Evolutionary conservation across 1,140 invertebrate genomes (phyloP).

Genomic region (Delia radicum): DNA sequence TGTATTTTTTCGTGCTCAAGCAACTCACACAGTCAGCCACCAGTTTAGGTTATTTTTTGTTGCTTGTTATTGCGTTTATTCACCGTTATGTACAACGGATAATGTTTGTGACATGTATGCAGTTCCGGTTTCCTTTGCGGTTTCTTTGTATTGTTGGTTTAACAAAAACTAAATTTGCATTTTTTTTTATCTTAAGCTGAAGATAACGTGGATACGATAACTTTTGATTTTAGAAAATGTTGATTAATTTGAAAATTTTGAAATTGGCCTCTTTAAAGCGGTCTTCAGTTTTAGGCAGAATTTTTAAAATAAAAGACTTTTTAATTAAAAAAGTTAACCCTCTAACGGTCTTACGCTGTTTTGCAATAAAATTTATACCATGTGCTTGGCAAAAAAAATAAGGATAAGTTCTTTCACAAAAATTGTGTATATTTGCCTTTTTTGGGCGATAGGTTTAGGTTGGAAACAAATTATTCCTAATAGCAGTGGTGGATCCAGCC

Average conservation of each 20-base stretch:
- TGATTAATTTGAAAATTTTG: not conserved
- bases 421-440: not conserved
- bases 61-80: not conserved
- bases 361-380: no score
- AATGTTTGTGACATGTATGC: conserved; percentile 14
- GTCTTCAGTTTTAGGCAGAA: not conserved
- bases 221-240: not conserved
- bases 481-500: no score
- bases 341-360: no score
- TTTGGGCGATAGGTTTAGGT: not conserved
- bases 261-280: not conserved
- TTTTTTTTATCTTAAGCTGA: not conserved
- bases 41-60: not conserved
- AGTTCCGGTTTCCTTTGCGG: conserved; percentile 10
- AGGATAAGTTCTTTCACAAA: no score
- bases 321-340: no score
- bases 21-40: not conserved
- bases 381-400: no score
- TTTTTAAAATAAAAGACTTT: no score
- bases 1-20: no score
- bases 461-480: no score
- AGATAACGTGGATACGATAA: not conserved
- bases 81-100: not conserved
- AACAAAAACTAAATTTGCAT: not conserved
- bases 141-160: not conserved